A percentile compares a stretch with the other conserved stretches of the same genome.
phyloP scores from a whole-genome alignment of 2,797 vertebrate species.

The Hephaestus fuliginosus region DNA sequence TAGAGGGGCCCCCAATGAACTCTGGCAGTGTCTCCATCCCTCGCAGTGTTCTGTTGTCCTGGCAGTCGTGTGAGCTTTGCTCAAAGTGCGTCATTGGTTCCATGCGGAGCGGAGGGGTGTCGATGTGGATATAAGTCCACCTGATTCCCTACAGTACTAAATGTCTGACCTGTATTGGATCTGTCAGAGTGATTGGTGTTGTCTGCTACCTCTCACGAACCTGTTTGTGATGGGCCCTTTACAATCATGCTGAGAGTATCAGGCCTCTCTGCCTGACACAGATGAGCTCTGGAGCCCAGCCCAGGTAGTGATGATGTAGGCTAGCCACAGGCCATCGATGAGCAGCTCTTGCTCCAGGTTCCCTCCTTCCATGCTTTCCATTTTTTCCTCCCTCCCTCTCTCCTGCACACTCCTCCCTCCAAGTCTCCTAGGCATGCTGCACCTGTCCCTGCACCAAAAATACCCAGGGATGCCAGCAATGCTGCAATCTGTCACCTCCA shows the following conservation, averaged over 20 bases:
- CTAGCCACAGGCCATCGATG: constrained; percentile 75
- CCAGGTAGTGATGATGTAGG: constrained; percentile 67
- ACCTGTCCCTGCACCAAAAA: constrained; percentile 86
- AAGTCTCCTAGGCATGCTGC: constrained; percentile 80
- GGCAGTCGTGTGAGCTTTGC: constrained; percentile 40
- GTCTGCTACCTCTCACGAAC: constrained; percentile 62
- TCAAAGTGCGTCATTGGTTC: constrained; percentile 54
- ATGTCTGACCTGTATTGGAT: constrained; percentile 60
- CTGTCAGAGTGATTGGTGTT: constrained; percentile 73
- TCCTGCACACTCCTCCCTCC: constrained; percentile 58
- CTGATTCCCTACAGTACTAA: constrained; percentile 39
- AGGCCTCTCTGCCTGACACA: constrained; percentile 74
- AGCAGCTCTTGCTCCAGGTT: constrained; percentile 68
- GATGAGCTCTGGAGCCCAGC: constrained; percentile 78
- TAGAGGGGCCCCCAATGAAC: constrained; percentile 72
- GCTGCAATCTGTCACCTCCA: constrained; percentile 85
- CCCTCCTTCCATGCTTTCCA: constrained; percentile 57
- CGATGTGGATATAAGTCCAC: constrained; percentile 27
- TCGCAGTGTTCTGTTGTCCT: constrained; percentile 34
- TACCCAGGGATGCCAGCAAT: constrained; percentile 80
- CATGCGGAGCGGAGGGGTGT: constrained; percentile 11
- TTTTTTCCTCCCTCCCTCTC: constrained; percentile 61
- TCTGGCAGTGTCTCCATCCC: constrained; percentile 55
- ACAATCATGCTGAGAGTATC: constrained; percentile 76
- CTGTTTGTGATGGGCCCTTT: constrained; percentile 68